phyloP scores from a whole-genome alignment of 1,140 invertebrate genomes.

The Brachionus sp. region DNA sequence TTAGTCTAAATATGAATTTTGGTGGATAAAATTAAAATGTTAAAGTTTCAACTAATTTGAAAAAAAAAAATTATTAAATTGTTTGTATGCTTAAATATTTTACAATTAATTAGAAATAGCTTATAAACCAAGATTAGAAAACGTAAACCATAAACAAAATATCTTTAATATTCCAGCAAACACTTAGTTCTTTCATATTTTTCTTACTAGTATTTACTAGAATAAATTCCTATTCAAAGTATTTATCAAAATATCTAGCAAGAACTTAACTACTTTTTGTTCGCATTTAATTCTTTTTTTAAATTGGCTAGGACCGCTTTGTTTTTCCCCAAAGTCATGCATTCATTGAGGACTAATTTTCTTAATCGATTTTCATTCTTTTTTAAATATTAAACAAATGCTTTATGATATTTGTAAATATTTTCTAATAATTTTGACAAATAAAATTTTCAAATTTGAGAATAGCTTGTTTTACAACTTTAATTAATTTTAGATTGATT shows the following conservation, averaged over 20 bases:
- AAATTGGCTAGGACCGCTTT: background rate
- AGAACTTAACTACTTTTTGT: background rate
- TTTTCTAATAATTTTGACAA: background rate
- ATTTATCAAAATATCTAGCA: background rate
- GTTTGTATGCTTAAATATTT: conserved; percentile 7
- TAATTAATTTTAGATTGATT: background rate
- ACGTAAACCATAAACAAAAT: background rate
- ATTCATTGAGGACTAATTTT: too few species aligned
- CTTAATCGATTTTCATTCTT: too few species aligned
- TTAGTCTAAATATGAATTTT: background rate
- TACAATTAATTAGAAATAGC: conserved; percentile 5
- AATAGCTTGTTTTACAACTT: background rate
- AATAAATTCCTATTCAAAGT: background rate
- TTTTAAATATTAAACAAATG: too few species aligned
- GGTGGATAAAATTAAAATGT: conserved; percentile 19
- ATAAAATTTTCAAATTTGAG: background rate
- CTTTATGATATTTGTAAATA: too few species aligned
- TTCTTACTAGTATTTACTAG: background rate
- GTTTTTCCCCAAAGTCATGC: too few species aligned
- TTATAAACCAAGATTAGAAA: background rate
- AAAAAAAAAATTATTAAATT: conserved; percentile 15
- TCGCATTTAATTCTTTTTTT: background rate
- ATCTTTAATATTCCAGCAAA: background rate
- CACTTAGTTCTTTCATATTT: background rate
- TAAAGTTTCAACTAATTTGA: conserved; percentile 38